Evolutionary conservation across 2,797 vertebrate species (phyloP).

Genomic region (Pachyuromys duprasi): DNA sequence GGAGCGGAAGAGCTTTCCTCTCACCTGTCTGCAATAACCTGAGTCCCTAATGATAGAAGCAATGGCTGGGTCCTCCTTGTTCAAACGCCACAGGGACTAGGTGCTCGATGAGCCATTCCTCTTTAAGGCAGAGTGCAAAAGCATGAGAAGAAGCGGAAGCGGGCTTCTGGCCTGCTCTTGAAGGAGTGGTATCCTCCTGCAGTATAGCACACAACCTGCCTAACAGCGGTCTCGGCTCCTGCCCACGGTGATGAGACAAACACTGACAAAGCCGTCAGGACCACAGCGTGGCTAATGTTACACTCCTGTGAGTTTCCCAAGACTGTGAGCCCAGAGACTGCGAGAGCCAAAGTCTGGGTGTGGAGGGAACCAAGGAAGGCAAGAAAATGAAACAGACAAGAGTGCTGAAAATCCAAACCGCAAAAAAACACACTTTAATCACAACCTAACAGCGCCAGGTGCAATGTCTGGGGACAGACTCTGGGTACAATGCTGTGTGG

Average conservation of each 20-base stretch:
- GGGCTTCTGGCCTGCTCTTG: background rate
- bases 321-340: background rate
- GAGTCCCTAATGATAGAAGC: background rate
- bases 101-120: background rate
- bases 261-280: background rate
- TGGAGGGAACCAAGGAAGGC: background rate
- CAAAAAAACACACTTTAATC: slow-evolving; percentile 84
- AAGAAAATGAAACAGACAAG: slow-evolving; percentile 58
- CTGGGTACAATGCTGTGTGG: slow-evolving; percentile 95
- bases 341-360: background rate
- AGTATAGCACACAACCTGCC: background rate
- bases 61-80: background rate
- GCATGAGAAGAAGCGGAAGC: background rate
- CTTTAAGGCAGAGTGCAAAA: background rate
- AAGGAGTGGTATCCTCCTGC: background rate
- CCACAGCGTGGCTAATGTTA: background rate
- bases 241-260: background rate
- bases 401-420: slow-evolving; percentile 66
- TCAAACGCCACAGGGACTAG: background rate
- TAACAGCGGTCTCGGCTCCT: background rate
- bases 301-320: background rate
- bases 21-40: background rate
- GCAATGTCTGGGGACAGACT: slow-evolving; percentile 95
- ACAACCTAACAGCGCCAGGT: slow-evolving; percentile 93
- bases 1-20: background rate